Percentiles rank a stretch among this genome's conserved stretches.
These are phyloP conservation scores for Trichoplusia ni DNA, from an alignment of 1,140 invertebrate genomes.

Conservation along the genomic window DNA sequence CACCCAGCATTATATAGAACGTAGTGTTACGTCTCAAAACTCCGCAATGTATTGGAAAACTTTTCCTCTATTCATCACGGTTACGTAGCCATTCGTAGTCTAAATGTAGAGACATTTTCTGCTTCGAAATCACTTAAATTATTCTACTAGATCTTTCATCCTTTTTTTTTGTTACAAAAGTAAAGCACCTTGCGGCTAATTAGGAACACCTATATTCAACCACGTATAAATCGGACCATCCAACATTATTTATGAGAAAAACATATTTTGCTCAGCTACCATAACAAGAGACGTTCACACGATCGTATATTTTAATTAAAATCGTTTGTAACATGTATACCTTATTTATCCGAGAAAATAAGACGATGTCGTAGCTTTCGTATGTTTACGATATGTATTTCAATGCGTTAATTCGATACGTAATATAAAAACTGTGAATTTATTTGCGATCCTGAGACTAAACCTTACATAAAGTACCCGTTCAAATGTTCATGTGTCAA, in stretches of 20 bases:
- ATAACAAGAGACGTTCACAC: constrained; percentile 35
- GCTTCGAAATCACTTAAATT: too few relatives aligned
- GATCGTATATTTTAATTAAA: constrained; percentile 39
- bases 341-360: constrained; percentile 38
- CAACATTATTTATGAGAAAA: background rate
- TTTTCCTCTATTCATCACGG: too few relatives aligned
- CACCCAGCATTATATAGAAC: background rate
- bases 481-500: constrained; percentile 65
- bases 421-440: constrained; percentile 71
- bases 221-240: background rate
- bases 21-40: too few relatives aligned
- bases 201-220: too few relatives aligned
- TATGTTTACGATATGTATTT: constrained; percentile 40
- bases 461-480: constrained; percentile 60
- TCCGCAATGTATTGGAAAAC: too few relatives aligned
- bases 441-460: constrained; percentile 57
- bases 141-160: too few relatives aligned
- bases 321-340: constrained; percentile 30
- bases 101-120: too few relatives aligned
- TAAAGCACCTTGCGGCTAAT: too few relatives aligned
- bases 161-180: too few relatives aligned
- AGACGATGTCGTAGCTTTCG: constrained; percentile 40
- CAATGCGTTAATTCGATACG: constrained; percentile 62
- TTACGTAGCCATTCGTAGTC: too few relatives aligned
- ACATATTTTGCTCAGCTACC: background rate